A percentile compares a stretch with the other conserved stretches of the same genome.
phyloP scores from a whole-genome alignment of 2,888 invertebrate genomes.

The Stenodera caucasica region DNA sequence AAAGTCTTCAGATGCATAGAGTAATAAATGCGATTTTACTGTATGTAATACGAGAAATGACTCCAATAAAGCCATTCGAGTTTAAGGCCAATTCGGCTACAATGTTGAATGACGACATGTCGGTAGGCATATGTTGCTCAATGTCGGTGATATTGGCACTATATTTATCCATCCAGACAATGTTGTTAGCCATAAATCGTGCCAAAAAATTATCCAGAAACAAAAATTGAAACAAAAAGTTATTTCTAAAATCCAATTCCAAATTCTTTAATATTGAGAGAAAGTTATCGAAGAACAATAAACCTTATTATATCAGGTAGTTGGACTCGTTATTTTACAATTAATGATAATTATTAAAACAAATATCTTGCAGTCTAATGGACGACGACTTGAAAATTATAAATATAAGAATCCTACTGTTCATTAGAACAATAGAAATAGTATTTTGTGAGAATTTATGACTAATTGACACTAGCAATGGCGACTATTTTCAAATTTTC shows the following conservation, averaged over 20 bases:
- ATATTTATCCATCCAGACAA: slow-evolving; percentile 23
- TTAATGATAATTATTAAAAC: slow-evolving; percentile 4
- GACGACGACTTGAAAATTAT: neutral
- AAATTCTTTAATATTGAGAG: slow-evolving; percentile 40
- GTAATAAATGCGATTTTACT: slow-evolving; percentile 8
- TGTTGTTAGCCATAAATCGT: slow-evolving; percentile 47
- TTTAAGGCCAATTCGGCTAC: slow-evolving; percentile 16
- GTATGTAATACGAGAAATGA: slow-evolving; percentile 12
- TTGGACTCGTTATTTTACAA: neutral
- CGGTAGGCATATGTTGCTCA: neutral
- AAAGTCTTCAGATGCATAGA: neutral
- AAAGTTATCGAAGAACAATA: slow-evolving; percentile 27
- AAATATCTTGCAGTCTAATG: neutral
- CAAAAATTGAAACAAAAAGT: slow-evolving; percentile 28
- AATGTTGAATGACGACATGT: slow-evolving; percentile 19
- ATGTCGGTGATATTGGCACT: neutral
- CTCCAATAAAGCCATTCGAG: slow-evolving; percentile 11
- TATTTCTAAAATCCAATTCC: no score
- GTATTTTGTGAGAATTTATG: slow-evolving; percentile 5
- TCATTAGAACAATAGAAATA: neutral
- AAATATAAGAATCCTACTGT: neutral
- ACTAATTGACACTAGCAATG: neutral
- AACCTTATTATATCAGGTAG: slow-evolving; percentile 20
- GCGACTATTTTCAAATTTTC: neutral
- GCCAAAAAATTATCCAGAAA: slow-evolving; percentile 35